These are phyloP conservation scores for Gymnoscelis rufifasciata DNA, from an alignment of 2,888 invertebrate species.

Conservation along the genomic window DNA sequence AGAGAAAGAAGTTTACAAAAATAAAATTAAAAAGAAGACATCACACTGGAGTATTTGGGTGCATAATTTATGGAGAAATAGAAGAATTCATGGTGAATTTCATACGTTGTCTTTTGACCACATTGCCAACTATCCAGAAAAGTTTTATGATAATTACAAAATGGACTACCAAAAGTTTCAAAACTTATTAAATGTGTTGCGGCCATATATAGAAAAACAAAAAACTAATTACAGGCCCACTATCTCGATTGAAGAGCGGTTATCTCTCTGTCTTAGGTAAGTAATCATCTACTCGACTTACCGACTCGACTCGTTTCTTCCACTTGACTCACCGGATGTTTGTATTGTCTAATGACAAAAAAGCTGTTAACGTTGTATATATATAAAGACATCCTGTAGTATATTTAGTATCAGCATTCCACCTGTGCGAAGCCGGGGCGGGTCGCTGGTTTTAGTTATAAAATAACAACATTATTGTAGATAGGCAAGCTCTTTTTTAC, in stretches of 20 bases:
- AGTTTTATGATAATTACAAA: too few species aligned
- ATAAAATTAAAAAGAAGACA: too few species aligned
- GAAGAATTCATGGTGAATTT: too few species aligned
- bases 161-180: slow-evolving; percentile 10
- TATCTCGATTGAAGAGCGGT: slow-evolving; percentile 14
- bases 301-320: slow-evolving; percentile 2
- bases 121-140: too few species aligned
- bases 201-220: slow-evolving; percentile 15
- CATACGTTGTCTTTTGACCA: too few species aligned
- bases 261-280: slow-evolving; percentile 15
- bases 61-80: too few species aligned
- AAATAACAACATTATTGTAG: slow-evolving; percentile 16
- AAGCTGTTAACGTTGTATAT: too few species aligned
- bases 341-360: neutral
- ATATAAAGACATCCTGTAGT: too few species aligned
- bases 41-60: too few species aligned
- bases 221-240: slow-evolving; percentile 9
- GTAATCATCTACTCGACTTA: slow-evolving; percentile 8
- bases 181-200: slow-evolving; percentile 15
- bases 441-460: slow-evolving; percentile 4
- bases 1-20: too few species aligned
- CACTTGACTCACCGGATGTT: neutral
- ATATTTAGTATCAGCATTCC: too few species aligned
- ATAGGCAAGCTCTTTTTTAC: slow-evolving; percentile 18
- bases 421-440: too few species aligned